Conservation (phyloP, 2,888 invertebrate species). For the Sipha maydis region DNA sequence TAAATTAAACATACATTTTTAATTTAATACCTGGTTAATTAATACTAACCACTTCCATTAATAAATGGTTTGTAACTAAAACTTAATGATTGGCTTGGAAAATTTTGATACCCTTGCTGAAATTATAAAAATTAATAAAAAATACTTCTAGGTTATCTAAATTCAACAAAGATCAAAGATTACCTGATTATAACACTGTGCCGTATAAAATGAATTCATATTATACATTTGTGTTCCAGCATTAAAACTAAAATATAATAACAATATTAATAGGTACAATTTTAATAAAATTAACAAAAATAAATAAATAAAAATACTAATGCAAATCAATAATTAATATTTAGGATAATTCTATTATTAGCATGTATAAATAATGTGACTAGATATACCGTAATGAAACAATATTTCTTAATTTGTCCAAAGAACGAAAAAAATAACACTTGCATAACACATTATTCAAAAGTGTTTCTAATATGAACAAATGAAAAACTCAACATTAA, state of each 20-base stretch:
- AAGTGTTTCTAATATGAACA: no score
- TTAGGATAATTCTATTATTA: background rate
- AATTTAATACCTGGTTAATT: background rate
- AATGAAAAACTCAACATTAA: no score
- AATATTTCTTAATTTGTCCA: no score
- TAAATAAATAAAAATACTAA: background rate
- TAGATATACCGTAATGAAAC: no score
- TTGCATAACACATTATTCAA: no score
- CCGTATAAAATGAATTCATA: conserved; percentile 40
- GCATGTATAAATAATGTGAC: background rate
- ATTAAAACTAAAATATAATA: conserved; percentile 35
- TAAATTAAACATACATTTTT: background rate
- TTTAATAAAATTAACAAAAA: background rate
- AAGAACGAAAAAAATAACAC: no score
- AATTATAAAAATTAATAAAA: conserved; percentile 24
- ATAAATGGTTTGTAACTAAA: conserved; percentile 46
- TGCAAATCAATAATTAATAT: background rate
- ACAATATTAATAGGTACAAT: background rate
- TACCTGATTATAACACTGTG: conserved; percentile 54
- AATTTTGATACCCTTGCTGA: conserved; percentile 48
- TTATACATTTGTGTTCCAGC: conserved; percentile 51
- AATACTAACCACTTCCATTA: conserved; percentile 39
- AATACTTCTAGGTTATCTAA: background rate
- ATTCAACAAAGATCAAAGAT: background rate
- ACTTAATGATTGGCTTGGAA: conserved; percentile 37